phyloP scores from a whole-genome alignment of 2,888 invertebrate species.

The Drosophila greeni region DNA sequence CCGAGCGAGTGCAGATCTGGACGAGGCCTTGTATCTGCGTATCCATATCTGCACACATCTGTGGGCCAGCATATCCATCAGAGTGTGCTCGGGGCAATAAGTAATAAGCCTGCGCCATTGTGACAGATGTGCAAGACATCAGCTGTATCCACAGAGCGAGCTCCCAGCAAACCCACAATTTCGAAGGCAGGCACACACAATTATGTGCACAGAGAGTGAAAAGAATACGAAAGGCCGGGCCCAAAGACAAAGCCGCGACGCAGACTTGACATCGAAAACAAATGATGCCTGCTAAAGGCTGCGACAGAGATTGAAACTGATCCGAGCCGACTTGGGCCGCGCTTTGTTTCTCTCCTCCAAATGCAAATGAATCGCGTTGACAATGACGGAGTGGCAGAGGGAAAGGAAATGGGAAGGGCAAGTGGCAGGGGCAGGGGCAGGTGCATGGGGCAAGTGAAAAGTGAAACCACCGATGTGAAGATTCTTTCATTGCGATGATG shows the following conservation, averaged over 20 bases:
- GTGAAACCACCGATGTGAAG: constrained; percentile 52
- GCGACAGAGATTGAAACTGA: constrained; percentile 38
- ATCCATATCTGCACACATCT: not conserved
- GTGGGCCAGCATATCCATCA: constrained; percentile 2
- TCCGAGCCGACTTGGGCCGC: constrained; percentile 15
- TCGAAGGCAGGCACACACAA: constrained; percentile 44
- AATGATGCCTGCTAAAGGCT: constrained; percentile 65
- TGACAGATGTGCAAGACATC: constrained; percentile 52
- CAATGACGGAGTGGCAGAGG: constrained; percentile 55
- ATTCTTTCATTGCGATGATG: constrained; percentile 38
- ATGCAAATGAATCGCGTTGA: constrained; percentile 48
- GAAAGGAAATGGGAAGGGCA: not conserved
- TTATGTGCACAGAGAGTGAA: constrained; percentile 49
- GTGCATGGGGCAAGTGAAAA: constrained; percentile 50
- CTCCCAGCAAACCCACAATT: constrained; percentile 39
- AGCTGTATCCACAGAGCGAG: constrained; percentile 6
- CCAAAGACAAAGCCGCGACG: constrained; percentile 39
- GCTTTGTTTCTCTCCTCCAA: constrained; percentile 54
- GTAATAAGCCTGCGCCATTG: constrained; percentile 54
- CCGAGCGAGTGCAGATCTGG: constrained; percentile 18
- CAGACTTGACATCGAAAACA: constrained; percentile 72
- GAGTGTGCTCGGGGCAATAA: constrained; percentile 38
- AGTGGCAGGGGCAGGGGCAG: constrained; percentile 18
- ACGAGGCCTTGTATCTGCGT: constrained; percentile 20
- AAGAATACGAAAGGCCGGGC: constrained; percentile 65